A percentile compares a stretch with the other conserved stretches of the same genome.
phyloP scores from a whole-genome alignment of 2,888 invertebrate species.

The Diaperis boleti region DNA sequence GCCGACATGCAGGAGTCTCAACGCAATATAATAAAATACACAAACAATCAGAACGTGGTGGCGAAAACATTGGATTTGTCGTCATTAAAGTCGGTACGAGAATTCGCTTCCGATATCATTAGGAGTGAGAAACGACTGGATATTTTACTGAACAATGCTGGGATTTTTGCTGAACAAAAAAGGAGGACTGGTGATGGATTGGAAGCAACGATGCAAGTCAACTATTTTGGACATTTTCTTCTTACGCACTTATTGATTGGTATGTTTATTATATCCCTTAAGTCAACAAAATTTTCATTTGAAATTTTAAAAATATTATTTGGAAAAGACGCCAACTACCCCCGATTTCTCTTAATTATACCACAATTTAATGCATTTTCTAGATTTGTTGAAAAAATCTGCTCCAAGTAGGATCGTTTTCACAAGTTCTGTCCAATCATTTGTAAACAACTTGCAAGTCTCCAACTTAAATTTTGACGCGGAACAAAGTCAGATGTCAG shows the following conservation, averaged over 20 bases:
- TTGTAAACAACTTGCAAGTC: conserved; percentile 23
- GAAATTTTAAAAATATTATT: too few species aligned
- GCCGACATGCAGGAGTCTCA: conserved; percentile 53
- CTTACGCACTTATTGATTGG: conserved; percentile 70
- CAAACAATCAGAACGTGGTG: conserved; percentile 57
- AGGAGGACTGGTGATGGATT: conserved; percentile 65
- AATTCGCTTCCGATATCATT: conserved; percentile 72
- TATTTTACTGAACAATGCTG: conserved; percentile 75
- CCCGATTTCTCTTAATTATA: background rate
- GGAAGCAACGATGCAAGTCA: background rate
- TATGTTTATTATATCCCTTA: too few species aligned
- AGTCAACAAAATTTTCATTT: too few species aligned
- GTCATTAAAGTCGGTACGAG: conserved; percentile 68
- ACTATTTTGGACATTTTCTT: background rate
- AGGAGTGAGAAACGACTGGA: conserved; percentile 69
- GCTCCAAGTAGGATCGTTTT: conserved; percentile 42
- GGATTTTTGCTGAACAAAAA: conserved; percentile 67
- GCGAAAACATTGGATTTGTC: conserved; percentile 67
- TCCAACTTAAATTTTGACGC: conserved; percentile 2
- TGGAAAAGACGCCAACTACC: too few species aligned
- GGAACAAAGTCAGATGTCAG: background rate
- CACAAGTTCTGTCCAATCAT: conserved; percentile 16
- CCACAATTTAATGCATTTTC: too few species aligned
- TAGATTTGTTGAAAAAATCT: conserved; percentile 43
- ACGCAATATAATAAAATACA: conserved; percentile 45